Evolutionary conservation across 2,888 invertebrate species (phyloP), one percentile per base, ranked within the genome.

Genomic region (Hofmannophila pseudospretella): DNA sequence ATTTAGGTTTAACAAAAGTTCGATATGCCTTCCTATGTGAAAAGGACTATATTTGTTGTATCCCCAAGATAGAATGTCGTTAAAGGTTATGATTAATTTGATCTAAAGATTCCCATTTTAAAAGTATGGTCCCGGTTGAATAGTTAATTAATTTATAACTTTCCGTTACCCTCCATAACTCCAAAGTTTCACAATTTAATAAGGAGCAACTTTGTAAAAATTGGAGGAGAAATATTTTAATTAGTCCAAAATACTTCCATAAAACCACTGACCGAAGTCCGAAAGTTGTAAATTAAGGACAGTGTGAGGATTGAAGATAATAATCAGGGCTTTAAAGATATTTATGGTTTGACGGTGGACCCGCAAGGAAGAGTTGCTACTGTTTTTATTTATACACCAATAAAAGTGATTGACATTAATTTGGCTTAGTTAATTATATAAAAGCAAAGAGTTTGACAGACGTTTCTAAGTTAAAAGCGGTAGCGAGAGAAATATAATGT

Each of bases 391-490:
- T 68, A 69, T 73, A 73, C 68, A 61, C 66, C 67, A 69, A 74
- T 81, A 80, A 81, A 82, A 72, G 56, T 77, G 75, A 81, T 74
- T 79, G 78, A 78, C 79, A 71, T 74, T 75, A 66, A 76, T 73
- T 72, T 62, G 48, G 65, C 54, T 39, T 48, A 47, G 40, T 65
- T 67, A 65, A 68, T 65, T 63, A 66, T 50, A 47, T 48, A 55
- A 51, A 44, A 45, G 49, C 51, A 55, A 49, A 45, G 40, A 34
- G 34, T 44, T 19, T 16, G 16, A 16, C 16, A 34, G 29, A 36
- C 26, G 34, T 11, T 28, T 36, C 8, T 26, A 42, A 39, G 36
- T 30, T 8, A 45, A 19, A 41, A 45, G 58, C 41, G 48, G 29
- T 11, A 50, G 61, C 62, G 56, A 38, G 34, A 7, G 8, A 20